Evolutionary conservation across 2,113 vertebrate genomes (phyloP).

Genomic region (Nymphicus hollandicus): DNA sequence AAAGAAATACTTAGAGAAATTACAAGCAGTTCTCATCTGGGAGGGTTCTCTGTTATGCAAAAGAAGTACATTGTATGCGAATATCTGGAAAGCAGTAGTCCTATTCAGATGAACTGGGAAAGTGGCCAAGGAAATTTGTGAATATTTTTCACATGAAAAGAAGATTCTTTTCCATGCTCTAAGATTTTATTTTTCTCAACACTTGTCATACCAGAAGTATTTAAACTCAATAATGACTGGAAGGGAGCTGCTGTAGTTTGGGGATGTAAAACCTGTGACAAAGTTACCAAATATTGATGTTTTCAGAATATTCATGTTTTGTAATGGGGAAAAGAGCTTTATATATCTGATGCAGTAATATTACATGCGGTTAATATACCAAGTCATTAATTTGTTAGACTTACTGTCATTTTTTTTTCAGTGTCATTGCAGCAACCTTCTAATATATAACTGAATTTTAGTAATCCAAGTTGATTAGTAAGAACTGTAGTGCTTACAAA

Average conservation of each 20-base stretch:
- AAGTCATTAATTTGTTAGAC: not conserved
- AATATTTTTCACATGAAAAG: not conserved
- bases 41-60: not conserved
- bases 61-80: not conserved
- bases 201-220: not conserved
- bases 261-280: not conserved
- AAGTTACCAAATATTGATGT: not conserved
- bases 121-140: not conserved
- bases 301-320: not conserved
- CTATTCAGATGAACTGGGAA: slow-evolving; percentile 2
- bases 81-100: not conserved
- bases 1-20: not conserved
- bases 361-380: not conserved
- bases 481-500: not conserved
- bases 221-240: not conserved
- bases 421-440: not conserved
- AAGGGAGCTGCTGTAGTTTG: not conserved
- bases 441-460: not conserved
- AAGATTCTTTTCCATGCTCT: not conserved
- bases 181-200: not conserved
- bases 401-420: not conserved
- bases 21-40: not conserved
- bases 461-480: not conserved
- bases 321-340: not conserved
- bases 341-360: not conserved